phyloP scores from a whole-genome alignment of 2,888 invertebrate species.

The Tinea pellionella region DNA sequence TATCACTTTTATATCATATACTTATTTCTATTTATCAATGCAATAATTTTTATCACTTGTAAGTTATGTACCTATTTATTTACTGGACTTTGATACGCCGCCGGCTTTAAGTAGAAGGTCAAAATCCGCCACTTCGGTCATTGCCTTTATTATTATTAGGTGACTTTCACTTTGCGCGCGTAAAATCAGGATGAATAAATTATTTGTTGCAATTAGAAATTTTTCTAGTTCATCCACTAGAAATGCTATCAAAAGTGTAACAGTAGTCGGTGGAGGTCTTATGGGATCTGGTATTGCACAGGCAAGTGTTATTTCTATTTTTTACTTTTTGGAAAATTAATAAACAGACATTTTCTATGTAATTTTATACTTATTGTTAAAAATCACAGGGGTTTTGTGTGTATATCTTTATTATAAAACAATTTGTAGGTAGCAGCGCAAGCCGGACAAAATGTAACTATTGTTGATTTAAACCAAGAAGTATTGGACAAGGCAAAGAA shows the following conservation, averaged over 20 bases:
- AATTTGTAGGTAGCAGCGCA: constrained; percentile 81
- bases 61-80: not conserved
- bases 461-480: constrained; percentile 81
- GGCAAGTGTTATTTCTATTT: constrained; percentile 40
- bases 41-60: not conserved
- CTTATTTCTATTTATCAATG: not conserved
- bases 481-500: constrained; percentile 78
- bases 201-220: not conserved
- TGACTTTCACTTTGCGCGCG: not conserved
- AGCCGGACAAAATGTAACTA: constrained; percentile 82
- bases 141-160: not conserved
- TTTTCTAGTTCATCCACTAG: constrained; percentile 7
- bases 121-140: not conserved
- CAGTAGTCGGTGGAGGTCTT: constrained; percentile 79
- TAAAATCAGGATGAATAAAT: constrained; percentile 13
- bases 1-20: not conserved
- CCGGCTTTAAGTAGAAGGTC: not conserved
- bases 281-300: constrained; percentile 87
- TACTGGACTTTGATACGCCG: not conserved
- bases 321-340: no score
- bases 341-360: no score
- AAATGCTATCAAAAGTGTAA: constrained; percentile 73
- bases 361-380: no score
- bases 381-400: no score
- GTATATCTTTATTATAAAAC: no score